Percentiles rank a stretch among this genome's conserved stretches.
Conservation (phyloP, 1,140 invertebrate genomes). For the Lasioglossum baleicum region DNA sequence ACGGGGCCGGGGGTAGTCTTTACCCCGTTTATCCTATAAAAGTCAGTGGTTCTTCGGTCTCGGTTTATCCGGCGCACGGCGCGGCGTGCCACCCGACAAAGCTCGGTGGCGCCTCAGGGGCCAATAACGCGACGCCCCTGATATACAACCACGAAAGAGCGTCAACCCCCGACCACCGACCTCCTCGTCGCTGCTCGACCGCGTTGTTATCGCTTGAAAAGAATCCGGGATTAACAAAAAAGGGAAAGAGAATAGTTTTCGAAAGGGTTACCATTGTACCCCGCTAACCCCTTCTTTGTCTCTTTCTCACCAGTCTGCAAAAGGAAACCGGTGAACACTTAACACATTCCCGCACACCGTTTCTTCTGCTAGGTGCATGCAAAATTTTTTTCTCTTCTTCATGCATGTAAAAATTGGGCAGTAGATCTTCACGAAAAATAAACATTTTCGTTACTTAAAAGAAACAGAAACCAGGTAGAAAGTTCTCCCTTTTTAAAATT, state of each 20-base stretch:
- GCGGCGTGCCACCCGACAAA: slow-evolving; percentile 60
- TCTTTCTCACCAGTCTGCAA: background rate
- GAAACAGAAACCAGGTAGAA: too few relatives aligned
- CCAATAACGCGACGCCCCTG: slow-evolving; percentile 66
- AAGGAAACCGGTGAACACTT: too few relatives aligned
- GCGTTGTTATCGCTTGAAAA: slow-evolving; percentile 61
- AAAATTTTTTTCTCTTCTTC: too few relatives aligned
- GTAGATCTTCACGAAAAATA: too few relatives aligned
- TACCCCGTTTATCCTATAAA: slow-evolving; percentile 75
- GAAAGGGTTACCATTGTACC: slow-evolving; percentile 18
- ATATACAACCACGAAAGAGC: slow-evolving; percentile 64
- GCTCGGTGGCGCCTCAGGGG: slow-evolving; percentile 63
- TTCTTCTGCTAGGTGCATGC: too few relatives aligned
- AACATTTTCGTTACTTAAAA: too few relatives aligned
- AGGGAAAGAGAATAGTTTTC: slow-evolving; percentile 21
- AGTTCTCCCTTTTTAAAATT: too few relatives aligned
- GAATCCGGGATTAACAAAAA: slow-evolving; percentile 51
- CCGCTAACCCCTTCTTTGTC: background rate
- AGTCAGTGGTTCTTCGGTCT: slow-evolving; percentile 72
- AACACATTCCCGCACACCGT: too few relatives aligned
- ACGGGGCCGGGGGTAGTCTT: slow-evolving; percentile 58
- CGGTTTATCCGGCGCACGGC: slow-evolving; percentile 68
- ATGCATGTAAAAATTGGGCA: too few relatives aligned
- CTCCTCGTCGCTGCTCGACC: slow-evolving; percentile 57
- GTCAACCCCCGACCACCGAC: slow-evolving; percentile 41